Percentiles rank a stretch among this genome's conserved stretches.
These are phyloP conservation scores for Sebastes fasciatus DNA, from an alignment of 2,113 vertebrate species.

Conservation along the genomic window DNA sequence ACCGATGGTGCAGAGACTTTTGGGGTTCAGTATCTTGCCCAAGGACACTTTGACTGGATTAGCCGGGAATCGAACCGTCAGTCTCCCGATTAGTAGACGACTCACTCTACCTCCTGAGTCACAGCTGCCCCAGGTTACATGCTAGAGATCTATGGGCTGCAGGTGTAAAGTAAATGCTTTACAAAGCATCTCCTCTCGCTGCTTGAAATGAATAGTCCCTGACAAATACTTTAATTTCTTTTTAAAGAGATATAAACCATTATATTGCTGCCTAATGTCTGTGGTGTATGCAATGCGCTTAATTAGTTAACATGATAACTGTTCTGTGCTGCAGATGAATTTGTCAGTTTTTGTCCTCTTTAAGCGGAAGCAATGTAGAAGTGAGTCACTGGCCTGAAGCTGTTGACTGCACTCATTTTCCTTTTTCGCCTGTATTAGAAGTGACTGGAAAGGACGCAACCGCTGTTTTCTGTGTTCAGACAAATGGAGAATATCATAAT, in stretches of 20 bases:
- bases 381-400: constrained; percentile 80
- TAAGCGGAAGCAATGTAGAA: constrained; percentile 55
- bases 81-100: no score
- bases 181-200: neutral
- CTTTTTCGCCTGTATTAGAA: constrained; percentile 62
- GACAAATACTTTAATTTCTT: neutral
- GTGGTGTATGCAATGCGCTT: neutral
- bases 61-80: no score
- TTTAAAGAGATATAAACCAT: neutral
- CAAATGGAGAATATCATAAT: constrained; percentile 32
- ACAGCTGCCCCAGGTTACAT: neutral
- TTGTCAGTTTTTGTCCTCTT: constrained; percentile 60
- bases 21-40: no score
- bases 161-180: constrained; percentile 5
- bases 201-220: neutral
- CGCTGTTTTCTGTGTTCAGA: constrained; percentile 34
- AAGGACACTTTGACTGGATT: no score
- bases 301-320: constrained; percentile 18
- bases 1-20: no score
- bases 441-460: constrained; percentile 71
- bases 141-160: neutral
- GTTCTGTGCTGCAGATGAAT: constrained; percentile 30
- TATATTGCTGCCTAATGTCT: neutral
- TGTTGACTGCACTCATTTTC: constrained; percentile 66
- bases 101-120: no score